Conservation (phyloP, 2,888 invertebrate species). For the Scaptomyza reducta region DNA sequence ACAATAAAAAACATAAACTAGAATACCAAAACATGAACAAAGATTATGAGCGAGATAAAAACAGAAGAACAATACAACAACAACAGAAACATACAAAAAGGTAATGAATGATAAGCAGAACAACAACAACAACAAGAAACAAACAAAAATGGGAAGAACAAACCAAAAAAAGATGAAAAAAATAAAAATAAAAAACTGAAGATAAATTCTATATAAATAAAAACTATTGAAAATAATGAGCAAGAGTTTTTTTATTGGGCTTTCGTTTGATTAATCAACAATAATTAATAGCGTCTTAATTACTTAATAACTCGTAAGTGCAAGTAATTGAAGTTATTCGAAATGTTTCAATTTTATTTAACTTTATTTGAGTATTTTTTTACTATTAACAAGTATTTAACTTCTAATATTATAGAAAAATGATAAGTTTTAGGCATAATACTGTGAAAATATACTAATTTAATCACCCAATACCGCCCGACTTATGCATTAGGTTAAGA, state of each 20-base stretch:
- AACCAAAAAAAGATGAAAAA: conserved; percentile 64
- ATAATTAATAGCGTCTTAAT: not conserved
- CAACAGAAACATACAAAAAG: conserved; percentile 41
- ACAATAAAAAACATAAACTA: not conserved
- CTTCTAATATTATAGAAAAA: not conserved
- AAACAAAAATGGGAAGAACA: conserved; percentile 61
- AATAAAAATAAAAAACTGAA: too few species aligned
- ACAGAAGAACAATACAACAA: conserved; percentile 20
- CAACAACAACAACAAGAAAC: conserved; percentile 28
- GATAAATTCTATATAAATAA: conserved; percentile 83
- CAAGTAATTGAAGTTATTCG: not conserved
- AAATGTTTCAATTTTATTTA: not conserved
- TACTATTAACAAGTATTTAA: too few species aligned
- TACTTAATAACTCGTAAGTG: not conserved
- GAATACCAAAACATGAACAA: conserved; percentile 39
- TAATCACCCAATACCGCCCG: not conserved
- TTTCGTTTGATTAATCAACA: conserved; percentile 17
- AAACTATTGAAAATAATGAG: conserved; percentile 80
- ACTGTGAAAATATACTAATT: not conserved
- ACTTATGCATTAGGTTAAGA: conserved; percentile 1
- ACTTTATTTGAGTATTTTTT: not conserved
- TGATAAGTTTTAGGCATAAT: not conserved
- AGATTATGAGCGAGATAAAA: conserved; percentile 72
- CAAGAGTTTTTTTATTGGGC: conserved; percentile 59
- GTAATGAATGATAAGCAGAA: conserved; percentile 66